These are phyloP conservation scores for Epizoanthus scotinus DNA, from an alignment of 92 coral and sea anemone genomes.

Conservation along the genomic window DNA sequence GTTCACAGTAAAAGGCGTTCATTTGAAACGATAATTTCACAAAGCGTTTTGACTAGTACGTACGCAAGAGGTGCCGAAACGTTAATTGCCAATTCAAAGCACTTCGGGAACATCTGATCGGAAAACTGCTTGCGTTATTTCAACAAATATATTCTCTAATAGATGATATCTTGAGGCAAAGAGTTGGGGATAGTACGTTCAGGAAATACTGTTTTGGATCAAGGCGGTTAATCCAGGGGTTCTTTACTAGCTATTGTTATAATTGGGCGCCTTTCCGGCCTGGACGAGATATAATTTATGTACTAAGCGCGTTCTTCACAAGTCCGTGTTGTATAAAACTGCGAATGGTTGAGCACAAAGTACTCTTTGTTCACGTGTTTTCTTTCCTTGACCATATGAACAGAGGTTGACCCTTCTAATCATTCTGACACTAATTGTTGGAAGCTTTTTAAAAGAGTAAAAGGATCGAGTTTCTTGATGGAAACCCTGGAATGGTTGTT, in stretches of 20 bases:
- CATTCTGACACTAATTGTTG: slow-evolving; percentile 7
- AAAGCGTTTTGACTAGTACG: neutral
- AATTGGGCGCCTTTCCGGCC: too few relatives aligned
- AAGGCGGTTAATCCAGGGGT: neutral
- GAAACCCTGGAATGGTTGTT: slow-evolving; percentile 1
- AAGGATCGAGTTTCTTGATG: neutral
- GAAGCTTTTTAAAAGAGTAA: neutral
- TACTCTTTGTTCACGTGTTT: slow-evolving; percentile 1
- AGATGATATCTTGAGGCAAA: slow-evolving; percentile 18
- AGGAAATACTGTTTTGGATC: too few relatives aligned
- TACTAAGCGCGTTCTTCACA: neutral
- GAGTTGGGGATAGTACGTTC: too few relatives aligned
- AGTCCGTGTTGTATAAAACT: neutral
- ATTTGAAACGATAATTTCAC: slow-evolving; percentile 19
- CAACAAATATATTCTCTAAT: slow-evolving; percentile 4
- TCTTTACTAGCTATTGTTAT: neutral
- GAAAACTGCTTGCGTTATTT: slow-evolving; percentile 4
- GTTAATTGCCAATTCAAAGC: neutral
- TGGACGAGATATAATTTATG: too few relatives aligned
- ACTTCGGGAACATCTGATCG: neutral
- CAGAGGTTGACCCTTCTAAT: slow-evolving; percentile 20
- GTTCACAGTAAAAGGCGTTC: neutral
- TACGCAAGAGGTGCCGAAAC: neutral
- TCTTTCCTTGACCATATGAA: slow-evolving; percentile 9
- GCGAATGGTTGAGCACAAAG: slow-evolving; percentile 31